Percentiles rank a stretch among this genome's conserved stretches.
phyloP scores from a whole-genome alignment of 2,797 vertebrate genomes.

The Kryptopterus vitreolus region DNA sequence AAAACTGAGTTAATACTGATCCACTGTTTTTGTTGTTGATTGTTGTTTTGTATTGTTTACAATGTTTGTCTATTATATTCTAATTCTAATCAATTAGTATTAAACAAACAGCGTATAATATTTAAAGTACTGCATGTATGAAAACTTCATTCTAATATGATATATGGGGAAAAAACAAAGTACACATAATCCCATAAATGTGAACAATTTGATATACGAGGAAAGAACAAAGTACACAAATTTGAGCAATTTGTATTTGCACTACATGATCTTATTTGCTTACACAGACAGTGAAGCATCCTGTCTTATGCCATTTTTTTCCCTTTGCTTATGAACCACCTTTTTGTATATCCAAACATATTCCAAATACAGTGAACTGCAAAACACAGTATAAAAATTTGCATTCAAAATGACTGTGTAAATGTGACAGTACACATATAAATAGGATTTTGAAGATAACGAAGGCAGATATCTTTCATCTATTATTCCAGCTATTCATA shows the following conservation, averaged over 20 bases:
- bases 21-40: background rate
- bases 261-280: background rate
- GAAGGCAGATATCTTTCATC: background rate
- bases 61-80: too few species aligned
- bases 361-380: background rate
- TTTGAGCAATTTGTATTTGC: background rate
- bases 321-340: background rate
- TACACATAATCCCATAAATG: too few species aligned
- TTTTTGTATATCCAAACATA: background rate
- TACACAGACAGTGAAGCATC: background rate
- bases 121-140: background rate
- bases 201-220: background rate
- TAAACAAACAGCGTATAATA: background rate
- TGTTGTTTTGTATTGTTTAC: background rate
- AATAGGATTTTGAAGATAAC: background rate
- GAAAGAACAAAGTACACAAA: background rate
- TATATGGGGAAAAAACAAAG: background rate
- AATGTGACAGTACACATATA: background rate
- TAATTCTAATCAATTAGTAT: background rate
- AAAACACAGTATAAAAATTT: background rate
- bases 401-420: constrained; percentile 9
- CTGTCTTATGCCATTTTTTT: background rate
- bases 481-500: background rate
- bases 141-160: background rate
- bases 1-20: background rate